Evolutionary conservation across 30 jellyfish, hydroid and myxozoan genomes (phyloP), one percentile per base, ranked within the genome.

Genomic region (Euphysa ruthae): DNA sequence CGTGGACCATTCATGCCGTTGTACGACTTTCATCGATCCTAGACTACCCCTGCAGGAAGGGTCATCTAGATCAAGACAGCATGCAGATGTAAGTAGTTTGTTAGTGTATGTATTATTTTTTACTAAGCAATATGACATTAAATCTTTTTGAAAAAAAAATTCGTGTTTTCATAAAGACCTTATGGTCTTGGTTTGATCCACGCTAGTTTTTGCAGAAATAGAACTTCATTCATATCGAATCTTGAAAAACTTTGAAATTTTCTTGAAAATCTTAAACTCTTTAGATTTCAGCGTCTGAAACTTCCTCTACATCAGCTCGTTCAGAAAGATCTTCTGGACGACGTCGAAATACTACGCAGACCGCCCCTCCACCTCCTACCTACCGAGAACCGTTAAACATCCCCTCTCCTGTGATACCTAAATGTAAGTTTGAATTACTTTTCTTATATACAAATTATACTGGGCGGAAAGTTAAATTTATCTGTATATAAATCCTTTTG

Each of bases 11-110:
- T 29, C 73, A 10, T 64, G 91, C 1, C 91, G 97, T 29, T 66
- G 82, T 12, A 87, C 97, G 10, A 87, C 97, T 13, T 87, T 87
- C 77, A 74, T 87, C 72, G 97, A 87, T 55, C 97, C 97, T 3
- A 58, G 97, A n/a, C 64, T 87, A 22, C 97, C 94, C 3, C 30
- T 63, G 1, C 93, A 87, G 21, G 94, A 79, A 21, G 6, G 81
- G 16, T 15, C 93, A 14, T 27, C 92, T 1, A 82, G 94, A 31
- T 79, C 83, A 26, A 46, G 87, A 43, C 58, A 55, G 31, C 85
- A 84, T 19, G 63, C 82, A 8, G 70, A 42, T 46, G 93, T 71
- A 77, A 27, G 85, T n/a, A n/a, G n/a, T n/a, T n/a, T n/a, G n/a
- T n/a, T n/a, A n/a, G n/a, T n/a, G n/a, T n/a, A n/a, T n/a, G n/a